These are phyloP conservation scores for Muschampia staudingeri DNA, from an alignment of 2,888 invertebrate genomes.

Conservation along the genomic window DNA sequence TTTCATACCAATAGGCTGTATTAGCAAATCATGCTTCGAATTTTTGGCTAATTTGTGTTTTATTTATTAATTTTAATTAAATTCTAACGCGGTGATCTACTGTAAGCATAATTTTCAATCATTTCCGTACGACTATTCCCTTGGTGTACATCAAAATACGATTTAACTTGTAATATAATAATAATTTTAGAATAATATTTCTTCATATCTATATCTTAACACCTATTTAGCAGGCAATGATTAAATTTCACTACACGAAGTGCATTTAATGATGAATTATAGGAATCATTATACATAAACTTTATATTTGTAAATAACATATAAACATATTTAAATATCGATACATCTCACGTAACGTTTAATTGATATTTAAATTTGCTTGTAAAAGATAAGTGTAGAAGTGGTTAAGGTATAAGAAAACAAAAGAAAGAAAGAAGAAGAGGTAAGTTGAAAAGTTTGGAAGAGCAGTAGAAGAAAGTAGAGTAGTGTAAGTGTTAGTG, in stretches of 20 bases:
- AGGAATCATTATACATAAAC: slow-evolving; percentile 74
- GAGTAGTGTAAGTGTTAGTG: slow-evolving; percentile 47
- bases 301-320: slow-evolving; percentile 74
- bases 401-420: slow-evolving; percentile 55
- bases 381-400: slow-evolving; percentile 73
- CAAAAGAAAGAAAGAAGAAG: slow-evolving; percentile 65
- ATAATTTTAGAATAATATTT: slow-evolving; percentile 71
- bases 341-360: slow-evolving; percentile 77
- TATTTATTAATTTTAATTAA: slow-evolving; percentile 62
- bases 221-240: slow-evolving; percentile 84
- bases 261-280: slow-evolving; percentile 81
- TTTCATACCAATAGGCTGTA: slow-evolving; percentile 67
- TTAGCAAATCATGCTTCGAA: slow-evolving; percentile 81
- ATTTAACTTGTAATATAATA: slow-evolving; percentile 73
- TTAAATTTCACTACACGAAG: slow-evolving; percentile 84
- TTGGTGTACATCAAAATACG: slow-evolving; percentile 85
- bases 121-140: slow-evolving; percentile 75
- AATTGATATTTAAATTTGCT: slow-evolving; percentile 90
- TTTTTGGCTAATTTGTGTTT: slow-evolving; percentile 69
- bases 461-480: slow-evolving; percentile 59
- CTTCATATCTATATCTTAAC: slow-evolving; percentile 81
- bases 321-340: slow-evolving; percentile 74
- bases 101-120: slow-evolving; percentile 82
- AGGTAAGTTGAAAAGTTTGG: slow-evolving; percentile 54
- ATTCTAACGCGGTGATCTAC: slow-evolving; percentile 82